Evolutionary conservation across 2,888 invertebrate species (phyloP).

Genomic region (Bhutanitis thaidina): DNA sequence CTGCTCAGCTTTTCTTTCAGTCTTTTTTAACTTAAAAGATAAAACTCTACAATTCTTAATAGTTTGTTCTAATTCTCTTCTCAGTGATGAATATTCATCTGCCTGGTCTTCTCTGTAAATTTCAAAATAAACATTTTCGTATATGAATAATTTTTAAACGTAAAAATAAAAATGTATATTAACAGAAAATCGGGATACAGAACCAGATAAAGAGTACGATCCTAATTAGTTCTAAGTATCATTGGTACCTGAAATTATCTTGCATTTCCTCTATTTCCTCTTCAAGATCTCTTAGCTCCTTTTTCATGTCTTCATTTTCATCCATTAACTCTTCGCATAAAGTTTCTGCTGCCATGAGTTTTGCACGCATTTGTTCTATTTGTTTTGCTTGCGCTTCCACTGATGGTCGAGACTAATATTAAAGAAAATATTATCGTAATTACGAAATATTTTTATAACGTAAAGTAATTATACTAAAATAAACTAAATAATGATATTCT

Average conservation of each 20-base stretch:
- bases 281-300: slow-evolving; percentile 94
- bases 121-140: background rate
- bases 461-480: too few relatives aligned
- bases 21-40: slow-evolving; percentile 98
- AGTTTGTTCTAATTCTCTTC: slow-evolving; percentile 97
- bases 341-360: slow-evolving; percentile 93
- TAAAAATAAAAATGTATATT: too few relatives aligned
- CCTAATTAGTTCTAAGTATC: too few relatives aligned
- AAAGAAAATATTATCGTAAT: background rate
- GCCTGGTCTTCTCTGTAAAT: slow-evolving; percentile 94
- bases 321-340: slow-evolving; percentile 96
- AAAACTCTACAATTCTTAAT: slow-evolving; percentile 98
- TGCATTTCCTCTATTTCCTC: slow-evolving; percentile 99
- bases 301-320: slow-evolving; percentile 96
- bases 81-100: slow-evolving; percentile 95
- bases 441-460: too few relatives aligned
- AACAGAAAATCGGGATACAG: too few relatives aligned
- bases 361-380: slow-evolving; percentile 88
- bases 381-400: slow-evolving; percentile 78
- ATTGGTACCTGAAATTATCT: slow-evolving; percentile 89
- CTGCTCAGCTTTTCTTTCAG: slow-evolving; percentile 93
- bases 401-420: slow-evolving; percentile 69
- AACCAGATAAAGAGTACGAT: too few relatives aligned
- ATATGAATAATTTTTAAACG: slow-evolving; percentile 2
- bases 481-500: too few relatives aligned